Conservation (phyloP, 2,888 invertebrate species). For the Hylaea fasciaria region DNA sequence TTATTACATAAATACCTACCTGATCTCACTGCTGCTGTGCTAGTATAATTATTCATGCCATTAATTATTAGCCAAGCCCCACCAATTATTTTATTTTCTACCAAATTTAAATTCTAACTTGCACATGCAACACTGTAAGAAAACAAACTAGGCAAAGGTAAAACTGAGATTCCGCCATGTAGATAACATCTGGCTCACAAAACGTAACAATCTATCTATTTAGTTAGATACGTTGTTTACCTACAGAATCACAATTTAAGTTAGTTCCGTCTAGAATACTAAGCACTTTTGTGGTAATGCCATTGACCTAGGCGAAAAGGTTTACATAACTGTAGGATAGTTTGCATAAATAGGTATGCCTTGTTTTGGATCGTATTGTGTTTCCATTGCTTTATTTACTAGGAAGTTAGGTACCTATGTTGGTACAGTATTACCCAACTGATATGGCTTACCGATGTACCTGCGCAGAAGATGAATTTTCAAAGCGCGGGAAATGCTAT, state of each 20-base stretch:
- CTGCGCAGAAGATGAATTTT: no score
- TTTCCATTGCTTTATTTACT: constrained; percentile 49
- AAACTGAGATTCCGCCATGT: constrained; percentile 24
- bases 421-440: no score
- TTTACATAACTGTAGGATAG: constrained; percentile 48
- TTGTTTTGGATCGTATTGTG: constrained; percentile 33
- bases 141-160: constrained; percentile 16
- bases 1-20: no score
- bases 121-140: constrained; percentile 24
- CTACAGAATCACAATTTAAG: constrained; percentile 51
- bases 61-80: constrained; percentile 2
- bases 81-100: constrained; percentile 15
- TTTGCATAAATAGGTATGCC: constrained; percentile 20
- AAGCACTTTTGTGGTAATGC: constrained; percentile 44
- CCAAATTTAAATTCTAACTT: constrained; percentile 15
- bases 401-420: no score
- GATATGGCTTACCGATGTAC: no score
- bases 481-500: no score
- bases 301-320: constrained; percentile 57
- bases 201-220: constrained; percentile 39
- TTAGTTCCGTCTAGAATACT: constrained; percentile 48
- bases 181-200: constrained; percentile 31
- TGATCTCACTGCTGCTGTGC: no score
- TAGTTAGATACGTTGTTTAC: constrained; percentile 35
- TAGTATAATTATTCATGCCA: no score